These are phyloP conservation scores for Melinopterus prodromus DNA, from an alignment of 2,888 invertebrate species.

Conservation along the genomic window DNA sequence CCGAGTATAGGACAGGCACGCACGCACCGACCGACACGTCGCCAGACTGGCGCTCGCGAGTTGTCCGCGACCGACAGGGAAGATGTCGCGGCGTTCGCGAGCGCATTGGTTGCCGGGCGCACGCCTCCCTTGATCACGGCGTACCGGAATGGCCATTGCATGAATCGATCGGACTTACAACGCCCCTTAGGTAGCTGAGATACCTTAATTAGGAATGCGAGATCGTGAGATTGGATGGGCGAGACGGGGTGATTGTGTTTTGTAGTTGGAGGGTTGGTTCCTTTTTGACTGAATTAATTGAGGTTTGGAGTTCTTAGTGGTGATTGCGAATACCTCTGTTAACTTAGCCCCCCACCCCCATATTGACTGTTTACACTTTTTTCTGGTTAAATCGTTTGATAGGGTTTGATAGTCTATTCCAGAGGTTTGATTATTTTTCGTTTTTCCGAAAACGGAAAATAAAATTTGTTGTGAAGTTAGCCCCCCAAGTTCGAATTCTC, in stretches of 20 bases:
- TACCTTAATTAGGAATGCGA: background rate
- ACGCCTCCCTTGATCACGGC: background rate
- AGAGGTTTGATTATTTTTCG: too few relatives aligned
- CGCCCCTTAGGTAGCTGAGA: background rate
- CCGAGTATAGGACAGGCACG: slow-evolving; percentile 47
- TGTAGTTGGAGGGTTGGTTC: background rate
- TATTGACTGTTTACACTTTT: too few relatives aligned
- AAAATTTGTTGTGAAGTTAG: too few relatives aligned
- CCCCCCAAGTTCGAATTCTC: too few relatives aligned
- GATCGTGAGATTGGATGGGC: background rate
- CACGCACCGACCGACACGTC: slow-evolving; percentile 39
- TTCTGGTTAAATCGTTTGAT: too few relatives aligned
- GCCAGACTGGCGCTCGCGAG: slow-evolving; percentile 35
- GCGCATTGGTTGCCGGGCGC: slow-evolving; percentile 6
- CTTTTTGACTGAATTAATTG: too few relatives aligned
- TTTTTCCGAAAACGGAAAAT: too few relatives aligned
- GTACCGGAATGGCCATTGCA: background rate
- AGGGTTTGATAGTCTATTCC: too few relatives aligned
- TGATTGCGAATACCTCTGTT: too few relatives aligned
- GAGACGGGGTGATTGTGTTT: background rate
- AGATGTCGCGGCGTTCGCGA: slow-evolving; percentile 38
- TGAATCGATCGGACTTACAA: background rate
- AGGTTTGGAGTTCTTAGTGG: too few relatives aligned
- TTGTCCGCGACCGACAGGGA: slow-evolving; percentile 38
- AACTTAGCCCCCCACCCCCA: too few relatives aligned